These are phyloP conservation scores for Beroe forskalii DNA, from an alignment of 37 sponge, comb jelly and placozoan species.

Conservation along the genomic window DNA sequence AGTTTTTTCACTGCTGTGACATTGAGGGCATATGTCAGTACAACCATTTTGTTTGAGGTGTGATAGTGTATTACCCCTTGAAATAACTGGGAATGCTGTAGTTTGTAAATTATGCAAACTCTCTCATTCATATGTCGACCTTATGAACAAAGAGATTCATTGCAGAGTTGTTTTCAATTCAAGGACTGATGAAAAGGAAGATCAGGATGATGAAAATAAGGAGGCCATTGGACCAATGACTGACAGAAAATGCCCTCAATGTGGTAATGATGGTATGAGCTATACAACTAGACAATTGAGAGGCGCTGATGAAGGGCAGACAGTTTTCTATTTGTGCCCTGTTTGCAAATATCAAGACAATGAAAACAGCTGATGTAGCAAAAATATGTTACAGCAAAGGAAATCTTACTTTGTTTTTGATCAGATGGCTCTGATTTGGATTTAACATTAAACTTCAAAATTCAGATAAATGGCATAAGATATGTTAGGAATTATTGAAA, in stretches of 20 bases:
- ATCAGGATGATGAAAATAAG: neutral
- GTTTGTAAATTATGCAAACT: constrained; percentile 11
- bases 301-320: constrained; percentile 96
- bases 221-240: constrained; percentile 50
- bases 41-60: constrained; percentile 34
- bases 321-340: constrained; percentile 91
- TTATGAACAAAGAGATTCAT: constrained; percentile 45
- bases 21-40: no score
- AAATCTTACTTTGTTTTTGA: no score
- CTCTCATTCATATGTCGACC: constrained; percentile 17
- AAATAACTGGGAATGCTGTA: constrained; percentile 55
- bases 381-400: no score
- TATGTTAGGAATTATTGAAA: no score
- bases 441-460: no score
- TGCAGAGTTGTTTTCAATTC: constrained; percentile 34
- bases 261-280: constrained; percentile 88
- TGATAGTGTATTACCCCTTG: constrained; percentile 51
- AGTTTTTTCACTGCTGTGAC: no score
- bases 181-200: neutral
- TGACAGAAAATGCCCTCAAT: constrained; percentile 81
- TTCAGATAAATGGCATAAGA: no score
- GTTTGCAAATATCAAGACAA: constrained; percentile 70
- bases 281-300: constrained; percentile 91
- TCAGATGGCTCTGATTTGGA: no score
- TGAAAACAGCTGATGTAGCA: constrained; percentile 55